Percentiles rank a stretch among this genome's conserved stretches.
These are phyloP conservation scores for Drosophila sulfurigaster DNA, from an alignment of 1,140 invertebrate genomes.

Conservation along the genomic window DNA sequence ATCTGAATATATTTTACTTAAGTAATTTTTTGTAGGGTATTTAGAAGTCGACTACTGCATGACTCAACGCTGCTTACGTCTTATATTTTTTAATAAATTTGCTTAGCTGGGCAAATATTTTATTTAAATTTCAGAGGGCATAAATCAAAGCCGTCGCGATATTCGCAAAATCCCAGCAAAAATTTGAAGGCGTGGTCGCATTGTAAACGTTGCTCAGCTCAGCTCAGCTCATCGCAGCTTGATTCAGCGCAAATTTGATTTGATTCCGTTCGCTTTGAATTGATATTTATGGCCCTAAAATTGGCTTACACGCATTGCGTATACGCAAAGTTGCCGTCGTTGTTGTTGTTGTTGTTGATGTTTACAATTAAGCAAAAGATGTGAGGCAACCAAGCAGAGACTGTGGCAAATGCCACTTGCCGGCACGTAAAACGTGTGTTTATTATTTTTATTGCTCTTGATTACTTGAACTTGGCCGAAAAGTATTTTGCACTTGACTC, in stretches of 20 bases:
- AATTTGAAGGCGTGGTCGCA: not conserved
- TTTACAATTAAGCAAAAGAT: conserved; percentile 31
- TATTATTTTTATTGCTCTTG: conserved; percentile 67
- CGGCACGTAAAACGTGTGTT: conserved; percentile 53
- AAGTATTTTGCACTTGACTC: conserved; percentile 31
- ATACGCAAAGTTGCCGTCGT: conserved; percentile 14
- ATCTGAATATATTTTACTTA: not conserved
- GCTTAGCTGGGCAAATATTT: conserved; percentile 72
- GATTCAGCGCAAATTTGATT: conserved; percentile 31
- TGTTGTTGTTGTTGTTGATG: conserved; percentile 7
- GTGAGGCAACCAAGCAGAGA: not conserved
- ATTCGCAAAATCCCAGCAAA: not conserved
- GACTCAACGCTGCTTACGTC: not conserved
- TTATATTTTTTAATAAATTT: conserved; percentile 68
- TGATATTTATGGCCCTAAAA: conserved; percentile 73
- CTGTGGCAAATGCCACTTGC: conserved; percentile 1
- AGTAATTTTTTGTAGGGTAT: conserved; percentile 8
- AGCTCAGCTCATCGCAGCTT: not conserved
- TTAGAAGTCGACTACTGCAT: not conserved
- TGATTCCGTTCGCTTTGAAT: conserved; percentile 50
- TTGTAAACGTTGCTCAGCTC: conserved; percentile 17
- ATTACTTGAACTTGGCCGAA: conserved; percentile 61
- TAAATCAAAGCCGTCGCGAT: conserved; percentile 58
- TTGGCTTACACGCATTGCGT: conserved; percentile 69
- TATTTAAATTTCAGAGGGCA: conserved; percentile 60